Conservation (phyloP, 2,113 vertebrate species). For the Pterocles orientalis region DNA sequence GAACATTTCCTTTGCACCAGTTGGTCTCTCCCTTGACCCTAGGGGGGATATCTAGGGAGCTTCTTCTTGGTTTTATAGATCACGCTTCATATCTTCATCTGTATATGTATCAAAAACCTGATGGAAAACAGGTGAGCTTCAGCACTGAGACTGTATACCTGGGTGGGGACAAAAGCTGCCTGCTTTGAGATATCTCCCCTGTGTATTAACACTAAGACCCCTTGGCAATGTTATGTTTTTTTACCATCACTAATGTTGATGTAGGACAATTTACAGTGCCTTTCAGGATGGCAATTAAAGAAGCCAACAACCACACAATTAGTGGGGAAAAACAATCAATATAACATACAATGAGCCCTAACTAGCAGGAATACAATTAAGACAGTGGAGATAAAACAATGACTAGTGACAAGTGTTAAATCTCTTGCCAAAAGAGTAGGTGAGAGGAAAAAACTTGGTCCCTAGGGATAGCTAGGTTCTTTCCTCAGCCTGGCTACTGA, state of each 20-base stretch:
- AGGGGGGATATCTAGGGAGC: not conserved
- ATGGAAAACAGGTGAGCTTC: not conserved
- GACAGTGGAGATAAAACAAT: slow-evolving; percentile 51
- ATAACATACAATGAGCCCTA: slow-evolving; percentile 51
- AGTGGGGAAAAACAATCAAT: slow-evolving; percentile 61
- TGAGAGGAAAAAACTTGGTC: not conserved
- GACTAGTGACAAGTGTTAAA: slow-evolving; percentile 49
- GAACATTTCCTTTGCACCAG: not conserved
- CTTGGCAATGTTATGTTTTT: not conserved
- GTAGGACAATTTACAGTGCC: slow-evolving; percentile 32
- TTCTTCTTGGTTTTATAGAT: not conserved
- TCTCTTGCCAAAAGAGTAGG: not conserved
- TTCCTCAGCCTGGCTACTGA: not conserved
- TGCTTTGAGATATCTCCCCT: not conserved
- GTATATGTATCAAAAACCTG: not conserved
- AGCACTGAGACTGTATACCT: not conserved
- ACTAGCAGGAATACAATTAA: slow-evolving; percentile 59
- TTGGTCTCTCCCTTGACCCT: not conserved
- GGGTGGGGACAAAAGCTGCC: not conserved
- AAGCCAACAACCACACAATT: slow-evolving; percentile 49
- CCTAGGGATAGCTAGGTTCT: not conserved
- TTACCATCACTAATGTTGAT: slow-evolving; percentile 20
- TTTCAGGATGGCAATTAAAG: slow-evolving; percentile 62
- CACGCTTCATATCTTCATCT: not conserved
- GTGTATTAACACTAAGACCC: not conserved